phyloP scores from a whole-genome alignment of 2,113 vertebrate species.

The Nettapus auritus region DNA sequence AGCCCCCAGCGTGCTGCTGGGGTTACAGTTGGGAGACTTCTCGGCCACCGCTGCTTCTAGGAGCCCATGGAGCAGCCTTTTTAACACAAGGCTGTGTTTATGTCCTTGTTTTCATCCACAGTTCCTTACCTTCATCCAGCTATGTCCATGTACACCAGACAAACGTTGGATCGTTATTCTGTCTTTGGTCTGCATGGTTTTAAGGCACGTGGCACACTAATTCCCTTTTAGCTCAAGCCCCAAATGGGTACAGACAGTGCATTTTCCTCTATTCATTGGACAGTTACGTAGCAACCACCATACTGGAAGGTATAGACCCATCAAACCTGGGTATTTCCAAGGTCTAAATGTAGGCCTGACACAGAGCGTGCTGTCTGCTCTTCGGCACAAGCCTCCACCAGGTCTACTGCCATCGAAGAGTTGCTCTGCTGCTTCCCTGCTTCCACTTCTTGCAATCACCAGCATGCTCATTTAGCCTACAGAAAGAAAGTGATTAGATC shows the following conservation, averaged over 20 bases:
- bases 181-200: background rate
- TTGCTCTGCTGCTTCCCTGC: background rate
- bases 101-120: background rate
- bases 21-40: background rate
- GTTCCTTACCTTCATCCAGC: background rate
- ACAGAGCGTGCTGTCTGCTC: background rate
- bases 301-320: background rate
- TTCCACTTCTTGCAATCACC: background rate
- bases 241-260: background rate
- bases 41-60: rapidly evolving
- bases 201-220: background rate
- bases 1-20: background rate
- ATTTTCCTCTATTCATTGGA: background rate
- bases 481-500: background rate
- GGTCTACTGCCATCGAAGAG: background rate
- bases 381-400: background rate
- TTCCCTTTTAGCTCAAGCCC: background rate
- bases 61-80: background rate
- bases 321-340: background rate
- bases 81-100: background rate
- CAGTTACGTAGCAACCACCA: background rate
- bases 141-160: background rate
- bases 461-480: background rate
- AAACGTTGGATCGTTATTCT: background rate
- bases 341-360: background rate